Conservation (phyloP, 2,888 invertebrate genomes). For the Cataglyphis cursor region DNA sequence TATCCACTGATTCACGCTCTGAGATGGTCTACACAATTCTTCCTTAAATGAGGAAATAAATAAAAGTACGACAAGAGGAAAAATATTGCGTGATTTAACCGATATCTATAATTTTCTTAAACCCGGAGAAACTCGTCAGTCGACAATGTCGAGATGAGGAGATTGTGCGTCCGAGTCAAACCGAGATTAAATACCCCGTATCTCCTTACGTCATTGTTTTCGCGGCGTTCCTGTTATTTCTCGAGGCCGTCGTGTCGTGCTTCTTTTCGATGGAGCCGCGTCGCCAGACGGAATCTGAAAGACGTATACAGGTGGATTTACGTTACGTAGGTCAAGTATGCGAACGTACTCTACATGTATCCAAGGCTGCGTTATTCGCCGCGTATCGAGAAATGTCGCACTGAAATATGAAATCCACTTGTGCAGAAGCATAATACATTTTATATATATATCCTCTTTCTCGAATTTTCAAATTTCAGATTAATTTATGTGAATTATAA, state of each 20-base stretch:
- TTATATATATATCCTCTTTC: not conserved
- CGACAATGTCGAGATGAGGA: slow-evolving; percentile 16
- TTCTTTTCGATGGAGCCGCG: slow-evolving; percentile 24
- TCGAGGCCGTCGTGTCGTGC: slow-evolving; percentile 68
- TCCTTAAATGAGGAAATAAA: slow-evolving; percentile 3
- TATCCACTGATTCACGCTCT: not conserved
- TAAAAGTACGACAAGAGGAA: not conserved
- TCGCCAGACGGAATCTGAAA: slow-evolving; percentile 14
- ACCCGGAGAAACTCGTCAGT: not conserved
- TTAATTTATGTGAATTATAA: not conserved
- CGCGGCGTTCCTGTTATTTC: slow-evolving; percentile 67
- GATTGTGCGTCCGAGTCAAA: slow-evolving; percentile 4
- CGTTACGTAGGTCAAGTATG: slow-evolving; percentile 50
- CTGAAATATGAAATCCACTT: not conserved
- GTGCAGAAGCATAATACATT: not conserved
- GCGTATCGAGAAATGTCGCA: not conserved
- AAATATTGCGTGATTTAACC: not conserved
- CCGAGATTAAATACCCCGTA: slow-evolving; percentile 15
- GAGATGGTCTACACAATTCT: not conserved
- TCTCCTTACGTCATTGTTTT: slow-evolving; percentile 72
- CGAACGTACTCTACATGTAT: slow-evolving; percentile 13
- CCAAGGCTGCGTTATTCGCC: not conserved
- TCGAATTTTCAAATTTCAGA: not conserved
- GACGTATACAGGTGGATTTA: slow-evolving; percentile 30
- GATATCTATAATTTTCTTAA: slow-evolving; percentile 13